Conservation (phyloP, 92 coral and sea anemone genomes). For the Paramuricea clavata region DNA sequence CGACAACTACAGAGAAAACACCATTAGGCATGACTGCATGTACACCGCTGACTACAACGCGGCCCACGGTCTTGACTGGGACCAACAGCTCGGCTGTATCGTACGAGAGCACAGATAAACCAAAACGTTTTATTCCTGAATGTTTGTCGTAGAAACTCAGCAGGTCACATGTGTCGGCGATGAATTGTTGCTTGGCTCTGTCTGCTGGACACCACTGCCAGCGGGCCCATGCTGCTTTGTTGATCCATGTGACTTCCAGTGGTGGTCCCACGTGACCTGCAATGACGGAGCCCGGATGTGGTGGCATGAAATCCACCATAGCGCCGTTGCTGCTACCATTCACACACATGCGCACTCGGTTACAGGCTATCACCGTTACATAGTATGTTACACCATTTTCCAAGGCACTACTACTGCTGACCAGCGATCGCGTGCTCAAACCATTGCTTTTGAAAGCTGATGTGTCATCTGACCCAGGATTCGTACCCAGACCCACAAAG, state of each 20-base stretch:
- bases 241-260: constrained; percentile 81
- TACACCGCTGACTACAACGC: constrained; percentile 81
- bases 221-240: constrained; percentile 94
- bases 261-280: constrained; percentile 88
- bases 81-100: constrained; percentile 62
- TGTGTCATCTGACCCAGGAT: constrained; percentile 74
- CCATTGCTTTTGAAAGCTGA: constrained; percentile 71
- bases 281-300: constrained; percentile 83
- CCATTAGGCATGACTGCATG: constrained; percentile 83
- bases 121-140: constrained; percentile 83
- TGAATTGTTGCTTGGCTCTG: constrained; percentile 68
- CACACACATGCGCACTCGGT: constrained; percentile 91
- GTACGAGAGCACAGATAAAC: constrained; percentile 81
- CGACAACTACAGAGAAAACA: constrained; percentile 84
- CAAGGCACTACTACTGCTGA: constrained; percentile 73
- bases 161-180: constrained; percentile 44
- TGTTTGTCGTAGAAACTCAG: constrained; percentile 82
- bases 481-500: constrained; percentile 85
- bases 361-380: constrained; percentile 86
- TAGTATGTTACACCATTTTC: constrained; percentile 85
- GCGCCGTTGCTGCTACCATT: constrained; percentile 96
- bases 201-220: constrained; percentile 97
- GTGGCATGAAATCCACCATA: constrained; percentile 87
- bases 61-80: constrained; percentile 74
- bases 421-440: constrained; percentile 62